Conservation (phyloP, 2,797 vertebrate species). For the Tragopan temminckii region DNA sequence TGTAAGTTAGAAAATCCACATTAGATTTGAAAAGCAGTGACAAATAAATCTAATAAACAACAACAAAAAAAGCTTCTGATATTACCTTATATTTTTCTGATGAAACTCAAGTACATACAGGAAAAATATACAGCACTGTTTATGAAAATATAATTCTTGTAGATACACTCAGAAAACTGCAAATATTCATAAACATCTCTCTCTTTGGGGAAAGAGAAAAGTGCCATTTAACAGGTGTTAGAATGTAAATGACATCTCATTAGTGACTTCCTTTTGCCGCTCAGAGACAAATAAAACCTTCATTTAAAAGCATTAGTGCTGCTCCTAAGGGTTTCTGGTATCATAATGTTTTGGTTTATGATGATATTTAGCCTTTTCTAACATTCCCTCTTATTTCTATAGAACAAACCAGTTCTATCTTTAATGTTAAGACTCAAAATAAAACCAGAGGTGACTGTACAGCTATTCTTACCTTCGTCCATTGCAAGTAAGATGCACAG, state of each 20-base stretch:
- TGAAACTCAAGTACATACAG: conserved; percentile 51
- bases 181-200: conserved; percentile 85
- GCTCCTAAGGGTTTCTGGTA: conserved; percentile 82
- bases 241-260: conserved; percentile 88
- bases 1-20: conserved; percentile 59
- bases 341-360: conserved; percentile 84
- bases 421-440: conserved; percentile 62
- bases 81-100: conserved; percentile 37
- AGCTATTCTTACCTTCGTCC: not conserved
- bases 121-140: conserved; percentile 76
- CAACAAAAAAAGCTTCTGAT: conserved; percentile 33
- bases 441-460: conserved; percentile 22
- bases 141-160: conserved; percentile 82
- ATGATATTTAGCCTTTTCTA: conserved; percentile 79
- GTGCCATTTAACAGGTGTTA: conserved; percentile 88
- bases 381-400: conserved; percentile 77
- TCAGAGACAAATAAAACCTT: conserved; percentile 84
- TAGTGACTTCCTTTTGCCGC: conserved; percentile 83
- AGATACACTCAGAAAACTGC: conserved; percentile 81
- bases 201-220: conserved; percentile 85
- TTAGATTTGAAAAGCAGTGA: conserved; percentile 54
- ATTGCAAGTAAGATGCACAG: not conserved
- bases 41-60: conserved; percentile 66
- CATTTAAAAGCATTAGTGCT: conserved; percentile 84
- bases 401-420: conserved; percentile 75